These are phyloP conservation scores for Meghimatium bilineatum DNA, from an alignment of 2,888 invertebrate genomes.

Conservation along the genomic window DNA sequence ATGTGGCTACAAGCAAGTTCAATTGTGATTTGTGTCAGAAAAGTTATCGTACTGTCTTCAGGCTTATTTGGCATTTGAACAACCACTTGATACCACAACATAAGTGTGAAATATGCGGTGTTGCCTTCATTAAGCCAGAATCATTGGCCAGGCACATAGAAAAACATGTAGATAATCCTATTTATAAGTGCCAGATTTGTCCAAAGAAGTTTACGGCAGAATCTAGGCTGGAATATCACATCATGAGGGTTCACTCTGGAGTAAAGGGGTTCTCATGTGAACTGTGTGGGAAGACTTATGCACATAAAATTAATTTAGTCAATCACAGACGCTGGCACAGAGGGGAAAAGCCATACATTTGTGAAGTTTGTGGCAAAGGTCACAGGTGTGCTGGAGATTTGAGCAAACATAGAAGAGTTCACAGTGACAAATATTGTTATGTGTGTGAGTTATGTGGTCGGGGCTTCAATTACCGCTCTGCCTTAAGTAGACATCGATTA, in stretches of 20 bases:
- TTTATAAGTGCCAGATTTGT: conserved; percentile 20
- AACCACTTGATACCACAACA: conserved; percentile 26
- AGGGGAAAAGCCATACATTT: conserved; percentile 37
- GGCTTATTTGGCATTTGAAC: conserved; percentile 32
- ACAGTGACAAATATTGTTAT: conserved; percentile 39
- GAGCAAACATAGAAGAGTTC: conserved; percentile 41
- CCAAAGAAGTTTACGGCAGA: conserved; percentile 12
- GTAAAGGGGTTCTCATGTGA: conserved; percentile 40
- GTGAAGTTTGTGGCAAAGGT: conserved; percentile 40
- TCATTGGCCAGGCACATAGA: conserved; percentile 12
- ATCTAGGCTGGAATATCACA: conserved; percentile 24
- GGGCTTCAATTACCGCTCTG: conserved; percentile 27
- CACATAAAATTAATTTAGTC: conserved; percentile 31
- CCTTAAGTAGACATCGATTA: conserved; percentile 31
- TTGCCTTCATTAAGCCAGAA: conserved; percentile 19
- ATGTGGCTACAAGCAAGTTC: conserved; percentile 21
- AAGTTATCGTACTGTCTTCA: conserved; percentile 2
- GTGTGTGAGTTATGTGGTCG: conserved; percentile 41
- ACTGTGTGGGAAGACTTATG: conserved; percentile 38
- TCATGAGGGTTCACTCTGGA: conserved; percentile 43
- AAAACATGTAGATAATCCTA: conserved; percentile 22
- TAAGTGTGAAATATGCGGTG: conserved; percentile 35
- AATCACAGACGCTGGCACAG: conserved; percentile 39
- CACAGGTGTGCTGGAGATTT: conserved; percentile 37
- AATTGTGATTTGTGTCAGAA: conserved; percentile 36